Evolutionary conservation across 2,113 vertebrate species (phyloP).

Genomic region (Pithys albifrons): DNA sequence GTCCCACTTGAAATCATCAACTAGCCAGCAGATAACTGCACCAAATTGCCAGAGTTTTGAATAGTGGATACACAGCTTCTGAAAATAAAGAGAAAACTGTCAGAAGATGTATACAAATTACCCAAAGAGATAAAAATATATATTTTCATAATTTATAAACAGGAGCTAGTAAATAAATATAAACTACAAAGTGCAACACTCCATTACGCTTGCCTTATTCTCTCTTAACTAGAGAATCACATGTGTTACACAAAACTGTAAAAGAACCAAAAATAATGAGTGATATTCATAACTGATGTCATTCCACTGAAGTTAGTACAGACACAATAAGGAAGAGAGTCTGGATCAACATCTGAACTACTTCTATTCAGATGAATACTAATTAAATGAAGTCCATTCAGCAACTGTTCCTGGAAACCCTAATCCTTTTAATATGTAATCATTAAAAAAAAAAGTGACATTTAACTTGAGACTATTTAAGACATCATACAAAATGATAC

Average conservation of each 20-base stretch:
- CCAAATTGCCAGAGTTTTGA: background rate
- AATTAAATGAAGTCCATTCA: background rate
- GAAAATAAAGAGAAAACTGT: background rate
- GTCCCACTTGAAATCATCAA: background rate
- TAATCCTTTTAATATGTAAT: background rate
- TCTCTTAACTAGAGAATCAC: background rate
- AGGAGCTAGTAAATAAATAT: background rate
- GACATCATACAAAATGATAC: background rate
- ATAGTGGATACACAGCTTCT: background rate
- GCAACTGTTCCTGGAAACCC: background rate
- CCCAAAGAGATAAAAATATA: background rate
- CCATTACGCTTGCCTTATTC: background rate
- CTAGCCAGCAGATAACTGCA: background rate
- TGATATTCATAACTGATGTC: background rate
- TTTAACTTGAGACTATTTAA: background rate
- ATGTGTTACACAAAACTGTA: background rate
- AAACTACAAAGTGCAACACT: background rate
- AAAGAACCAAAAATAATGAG: background rate
- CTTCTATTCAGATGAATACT: background rate
- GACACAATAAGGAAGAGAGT: background rate
- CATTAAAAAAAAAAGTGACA: background rate
- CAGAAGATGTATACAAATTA: background rate
- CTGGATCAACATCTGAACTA: background rate
- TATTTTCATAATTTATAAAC: background rate
- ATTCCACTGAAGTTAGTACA: background rate